Evolutionary conservation across 2,797 vertebrate genomes (phyloP).

Genomic region (Nannoperca obscura): DNA sequence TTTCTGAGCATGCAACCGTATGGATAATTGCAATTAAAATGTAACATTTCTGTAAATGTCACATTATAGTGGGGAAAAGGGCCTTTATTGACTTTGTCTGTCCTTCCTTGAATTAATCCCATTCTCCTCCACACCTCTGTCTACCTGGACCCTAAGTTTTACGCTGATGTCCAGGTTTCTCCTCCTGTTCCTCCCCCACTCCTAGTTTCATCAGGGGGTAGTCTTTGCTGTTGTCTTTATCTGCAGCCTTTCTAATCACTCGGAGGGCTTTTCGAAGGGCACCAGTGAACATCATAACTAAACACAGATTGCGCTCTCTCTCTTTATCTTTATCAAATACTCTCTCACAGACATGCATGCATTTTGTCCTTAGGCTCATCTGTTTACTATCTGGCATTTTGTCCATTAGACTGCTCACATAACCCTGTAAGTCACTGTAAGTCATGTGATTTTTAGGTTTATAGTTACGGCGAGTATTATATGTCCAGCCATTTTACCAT

Average conservation of each 20-base stretch:
- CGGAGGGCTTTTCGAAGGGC: slow-evolving; percentile 58
- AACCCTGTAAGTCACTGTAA: slow-evolving; percentile 5
- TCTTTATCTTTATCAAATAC: slow-evolving; percentile 28
- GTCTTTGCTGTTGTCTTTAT: slow-evolving; percentile 45
- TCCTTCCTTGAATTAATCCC: background rate
- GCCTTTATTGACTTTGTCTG: background rate
- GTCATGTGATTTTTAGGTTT: background rate
- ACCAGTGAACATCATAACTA: slow-evolving; percentile 60
- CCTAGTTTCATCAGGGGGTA: slow-evolving; percentile 18
- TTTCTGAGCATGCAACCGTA: background rate
- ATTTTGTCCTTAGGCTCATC: slow-evolving; percentile 10
- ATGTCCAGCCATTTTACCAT: background rate
- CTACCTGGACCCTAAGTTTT: background rate
- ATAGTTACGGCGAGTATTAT: background rate
- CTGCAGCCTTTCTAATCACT: slow-evolving; percentile 53
- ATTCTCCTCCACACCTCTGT: background rate
- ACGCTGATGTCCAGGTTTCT: background rate
- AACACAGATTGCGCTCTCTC: slow-evolving; percentile 35
- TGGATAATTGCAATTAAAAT: background rate
- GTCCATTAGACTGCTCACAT: background rate
- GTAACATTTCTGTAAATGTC: slow-evolving; percentile 29
- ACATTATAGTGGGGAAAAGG: background rate
- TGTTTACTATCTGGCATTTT: slow-evolving; percentile 39
- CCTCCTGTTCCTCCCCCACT: background rate
- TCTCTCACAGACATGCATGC: background rate